Evolutionary conservation across 2,113 vertebrate species (phyloP), one percentile per base, ranked within the genome.

Genomic region (Willisornis vidua): DNA sequence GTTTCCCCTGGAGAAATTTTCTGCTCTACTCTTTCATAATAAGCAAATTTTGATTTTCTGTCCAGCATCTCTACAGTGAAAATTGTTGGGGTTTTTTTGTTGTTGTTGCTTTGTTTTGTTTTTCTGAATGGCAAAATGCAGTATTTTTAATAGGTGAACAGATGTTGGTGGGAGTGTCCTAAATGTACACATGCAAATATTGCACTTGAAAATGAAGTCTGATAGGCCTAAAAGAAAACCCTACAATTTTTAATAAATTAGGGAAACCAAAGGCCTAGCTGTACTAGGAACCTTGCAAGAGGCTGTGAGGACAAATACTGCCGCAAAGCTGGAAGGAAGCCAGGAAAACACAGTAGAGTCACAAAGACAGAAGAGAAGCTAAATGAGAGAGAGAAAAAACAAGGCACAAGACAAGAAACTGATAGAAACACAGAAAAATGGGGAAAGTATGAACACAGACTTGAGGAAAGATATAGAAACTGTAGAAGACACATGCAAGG

Each of bases 301-400:
- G 76, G 22, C 55, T 92, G 63, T 9, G 85, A 95, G 90, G 93
- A 92, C 72, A 93, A 95, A 94, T 81, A 86, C 39, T 95, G 63
- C 90, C 86, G 93, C 92, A 96, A 96, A 93, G 93, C 75, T 95
- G 94, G 93, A 96, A 77, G 41, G 35, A 75, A 62, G 72, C 93
- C 94, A 97, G 74, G 29, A 87, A 35, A 91, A 59, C 72, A 84
- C 52, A 71, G 71, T 25, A 90, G 55, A 94, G 48, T 45, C 82
- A 72, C 75, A 65, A 81, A 91, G 74, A 52, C 17, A 61, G 90
- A 90, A 82, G 22, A 80, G 59, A 84, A 91, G 58, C 55, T 86
- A 95, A 92, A 94, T 84, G 52, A 86, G 33, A 33, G 48, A 95
- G 63, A 71, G 12, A 41, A 66, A 93, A 90, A 94, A 71, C 31